Base-by-base conservation (phyloP, 2,888 invertebrate genomes). In the Rhagium mordax region DNA sequence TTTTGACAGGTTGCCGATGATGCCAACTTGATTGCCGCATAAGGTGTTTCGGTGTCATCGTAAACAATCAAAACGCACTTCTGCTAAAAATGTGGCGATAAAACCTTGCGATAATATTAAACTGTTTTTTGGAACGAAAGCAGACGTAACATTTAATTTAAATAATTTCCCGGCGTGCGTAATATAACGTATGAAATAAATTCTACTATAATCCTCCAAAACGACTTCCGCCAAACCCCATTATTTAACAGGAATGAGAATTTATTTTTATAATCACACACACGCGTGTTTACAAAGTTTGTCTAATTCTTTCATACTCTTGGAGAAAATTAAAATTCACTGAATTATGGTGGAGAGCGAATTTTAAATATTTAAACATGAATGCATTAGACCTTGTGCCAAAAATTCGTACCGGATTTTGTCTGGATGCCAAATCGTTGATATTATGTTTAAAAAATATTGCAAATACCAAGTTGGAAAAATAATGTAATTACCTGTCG, bases 351-450 rank as follows among this genome's bases (percentile, higher is more conserved):
- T 21, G 48, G 47, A 48, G 20, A 48, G 41, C 21, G 48, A 33
- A 62, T 62, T 62, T 62, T 6, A 41, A 62, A 62, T 47, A 55
- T 24, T 48, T 48, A 62, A 20, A 62, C 61, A 62, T 62, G 61
- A 62, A 62, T 62, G 61, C 41, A 47, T 62, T 62, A 41, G 61
- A 47, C 16, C 47, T 47, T 21, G 48, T 48, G 61, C 61, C 61
- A 62, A 62, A 60, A 60, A 62, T 21, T 8, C 15, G 55, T 62
- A 21, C 21, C 18, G 21, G n/a, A 15, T 62, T 48, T 47, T 62
- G 61, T 62, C 20, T 62, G 20, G n/a, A 20, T 62, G 61, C 61
- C 61, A 62, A 62, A 21, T 20, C n/a, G 21, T 47, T 20, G 41
- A 27, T 15, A 57, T 57, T 27, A 57, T 27, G 8, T n/a, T 41